phyloP scores from a whole-genome alignment of 2,888 invertebrate genomes.

The Limnephilus rhombicus region DNA sequence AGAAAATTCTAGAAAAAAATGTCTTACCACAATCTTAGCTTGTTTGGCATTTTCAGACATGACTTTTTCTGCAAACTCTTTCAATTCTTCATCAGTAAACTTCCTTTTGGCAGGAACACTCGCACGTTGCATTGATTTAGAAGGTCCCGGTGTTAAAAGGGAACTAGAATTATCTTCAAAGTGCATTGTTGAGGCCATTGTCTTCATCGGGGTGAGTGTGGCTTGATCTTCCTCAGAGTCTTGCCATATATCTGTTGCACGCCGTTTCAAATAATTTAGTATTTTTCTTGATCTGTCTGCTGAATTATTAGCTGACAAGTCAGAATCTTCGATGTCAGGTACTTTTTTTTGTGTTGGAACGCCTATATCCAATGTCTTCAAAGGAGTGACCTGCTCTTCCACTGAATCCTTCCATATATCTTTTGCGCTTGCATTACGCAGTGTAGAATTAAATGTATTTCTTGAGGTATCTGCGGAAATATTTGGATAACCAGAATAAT shows the following conservation, averaged over 20 bases:
- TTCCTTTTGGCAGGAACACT: slow-evolving; percentile 19
- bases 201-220: not conserved
- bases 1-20: not conserved
- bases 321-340: not conserved
- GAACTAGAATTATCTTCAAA: not conserved
- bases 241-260: slow-evolving; percentile 9
- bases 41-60: slow-evolving; percentile 34
- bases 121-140: not conserved
- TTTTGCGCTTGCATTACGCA: not conserved
- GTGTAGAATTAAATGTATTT: slow-evolving; percentile 10
- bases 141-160: not conserved
- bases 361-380: not conserved
- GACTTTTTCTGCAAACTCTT: slow-evolving; percentile 24
- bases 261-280: not conserved
- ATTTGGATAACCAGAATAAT: not conserved
- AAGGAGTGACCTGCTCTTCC: not conserved
- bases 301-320: not conserved
- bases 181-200: not conserved
- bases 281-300: slow-evolving; percentile 19
- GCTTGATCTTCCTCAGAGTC: not conserved
- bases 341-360: slow-evolving; percentile 5
- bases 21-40: slow-evolving; percentile 40
- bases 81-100: slow-evolving; percentile 8
- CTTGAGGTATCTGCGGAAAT: slow-evolving; percentile 2
- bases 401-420: not conserved